Percentiles rank a stretch among this genome's conserved stretches.
phyloP scores from a whole-genome alignment of 2,113 vertebrate species.

The Cathartes aura region DNA sequence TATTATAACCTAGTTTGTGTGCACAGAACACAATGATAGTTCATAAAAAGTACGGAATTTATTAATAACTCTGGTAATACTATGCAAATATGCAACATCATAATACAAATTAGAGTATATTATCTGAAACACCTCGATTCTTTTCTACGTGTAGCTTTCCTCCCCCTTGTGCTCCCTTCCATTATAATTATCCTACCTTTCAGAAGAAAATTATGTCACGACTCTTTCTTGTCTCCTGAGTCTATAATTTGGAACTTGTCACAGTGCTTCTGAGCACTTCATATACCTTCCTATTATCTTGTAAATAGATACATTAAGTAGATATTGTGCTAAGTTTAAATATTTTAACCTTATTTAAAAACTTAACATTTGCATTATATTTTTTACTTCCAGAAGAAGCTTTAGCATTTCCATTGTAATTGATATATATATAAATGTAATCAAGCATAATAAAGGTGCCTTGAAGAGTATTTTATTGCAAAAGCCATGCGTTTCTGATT shows the following conservation, averaged over 20 bases:
- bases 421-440: not conserved
- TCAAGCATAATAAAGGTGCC: not conserved
- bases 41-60: not conserved
- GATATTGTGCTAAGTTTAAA: not conserved
- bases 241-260: constrained; percentile 5
- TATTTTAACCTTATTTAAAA: not conserved
- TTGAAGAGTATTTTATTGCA: not conserved
- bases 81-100: not conserved
- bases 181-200: constrained; percentile 21
- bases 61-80: constrained; percentile 12
- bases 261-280: not conserved
- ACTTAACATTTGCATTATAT: not conserved
- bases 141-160: not conserved
- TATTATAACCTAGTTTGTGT: not conserved
- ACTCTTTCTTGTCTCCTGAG: not conserved
- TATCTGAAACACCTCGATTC: not conserved
- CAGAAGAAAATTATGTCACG: constrained; percentile 19
- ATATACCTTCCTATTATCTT: not conserved
- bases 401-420: not conserved
- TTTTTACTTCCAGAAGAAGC: not conserved
- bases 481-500: not conserved
- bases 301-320: not conserved
- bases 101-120: not conserved
- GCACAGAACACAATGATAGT: not conserved
- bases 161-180: not conserved